Evolutionary conservation across 2,888 invertebrate species (phyloP).

Genomic region (Microctonus brassicae): DNA sequence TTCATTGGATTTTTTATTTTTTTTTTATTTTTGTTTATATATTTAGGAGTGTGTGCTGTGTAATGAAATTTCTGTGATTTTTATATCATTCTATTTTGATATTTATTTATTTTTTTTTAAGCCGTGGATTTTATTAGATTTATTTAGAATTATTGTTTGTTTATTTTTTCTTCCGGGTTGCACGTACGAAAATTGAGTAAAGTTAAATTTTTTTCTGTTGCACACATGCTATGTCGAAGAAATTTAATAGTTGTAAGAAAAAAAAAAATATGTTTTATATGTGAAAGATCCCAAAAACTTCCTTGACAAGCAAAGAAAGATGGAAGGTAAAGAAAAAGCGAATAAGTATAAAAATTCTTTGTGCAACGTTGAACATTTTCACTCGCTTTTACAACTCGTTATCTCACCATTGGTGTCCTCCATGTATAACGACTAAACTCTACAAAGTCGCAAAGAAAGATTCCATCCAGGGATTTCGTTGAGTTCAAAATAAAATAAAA

Average conservation of each 20-base stretch:
- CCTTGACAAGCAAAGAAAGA: background rate
- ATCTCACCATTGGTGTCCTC: constrained; percentile 3
- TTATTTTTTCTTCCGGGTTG: background rate
- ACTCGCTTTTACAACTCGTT: constrained; percentile 21
- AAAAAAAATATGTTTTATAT: background rate
- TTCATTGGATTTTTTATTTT: background rate
- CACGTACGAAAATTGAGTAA: background rate
- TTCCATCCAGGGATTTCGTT: background rate
- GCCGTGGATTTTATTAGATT: no score
- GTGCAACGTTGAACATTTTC: background rate
- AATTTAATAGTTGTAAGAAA: no score
- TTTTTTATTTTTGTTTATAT: background rate
- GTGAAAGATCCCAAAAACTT: background rate
- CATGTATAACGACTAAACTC: background rate
- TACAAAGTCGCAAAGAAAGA: background rate
- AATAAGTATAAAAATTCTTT: background rate
- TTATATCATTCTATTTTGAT: background rate
- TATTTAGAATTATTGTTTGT: no score
- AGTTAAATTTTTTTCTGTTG: background rate
- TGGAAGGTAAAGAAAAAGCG: background rate
- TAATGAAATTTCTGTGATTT: no score
- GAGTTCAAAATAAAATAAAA: no score
- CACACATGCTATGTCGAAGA: no score
- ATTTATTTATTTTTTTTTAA: no score
- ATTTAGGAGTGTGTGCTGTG: no score